Base-by-base conservation (phyloP, 2,888 invertebrate species). In the Hyles lineata region DNA sequence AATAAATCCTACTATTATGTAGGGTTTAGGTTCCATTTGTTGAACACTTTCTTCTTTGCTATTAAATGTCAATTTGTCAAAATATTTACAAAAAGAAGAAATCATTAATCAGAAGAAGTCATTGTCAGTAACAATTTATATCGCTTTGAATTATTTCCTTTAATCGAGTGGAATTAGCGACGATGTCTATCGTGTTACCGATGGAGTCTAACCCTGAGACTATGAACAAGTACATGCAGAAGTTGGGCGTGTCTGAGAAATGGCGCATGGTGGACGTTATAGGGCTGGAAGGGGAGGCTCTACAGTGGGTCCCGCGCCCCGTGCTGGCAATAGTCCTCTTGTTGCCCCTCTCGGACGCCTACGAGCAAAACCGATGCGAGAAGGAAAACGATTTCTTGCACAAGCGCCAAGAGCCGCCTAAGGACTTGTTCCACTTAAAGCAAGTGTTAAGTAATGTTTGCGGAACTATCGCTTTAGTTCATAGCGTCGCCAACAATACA, bases 391-490 rank as follows among this genome's bases (percentile, higher is more conserved):
- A 95, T 70, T 86, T 97, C 11, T 89, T 92, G 75, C 93, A 91
- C 75, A 95, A 95, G 79, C 95, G 95, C 0, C 95, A 96, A 75
- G 87, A 93, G 32, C 83, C 96, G 55, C 95, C 96, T 0, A 94
- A 96, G 32, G 95, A 96, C 77, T 92, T 99, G 19, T 99, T 97
- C 89, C 98, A 97, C 88, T 95, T 99, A 93, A 97, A 97, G 82
- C 99, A 99, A 90, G 96, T 96, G 32, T 96, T 99, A 32, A 97
- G 97, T 76, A 99, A 99, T 90, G 98, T 99, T 5, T 99, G 99
- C 90, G 99, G 99, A 43, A 99, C 99, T 1, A 97, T 99, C 76
- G 99, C 99, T 8, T 93, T 99, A 70, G 97, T 99, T 73, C 99
- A 99, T 88, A 96, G 98, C 79, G 95, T 99, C 75, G 98, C 98